A percentile compares a stretch with the other conserved stretches of the same genome.
These are phyloP conservation scores for Cyprinus carpio DNA, from an alignment of 2,113 vertebrate species.

Conservation along the genomic window DNA sequence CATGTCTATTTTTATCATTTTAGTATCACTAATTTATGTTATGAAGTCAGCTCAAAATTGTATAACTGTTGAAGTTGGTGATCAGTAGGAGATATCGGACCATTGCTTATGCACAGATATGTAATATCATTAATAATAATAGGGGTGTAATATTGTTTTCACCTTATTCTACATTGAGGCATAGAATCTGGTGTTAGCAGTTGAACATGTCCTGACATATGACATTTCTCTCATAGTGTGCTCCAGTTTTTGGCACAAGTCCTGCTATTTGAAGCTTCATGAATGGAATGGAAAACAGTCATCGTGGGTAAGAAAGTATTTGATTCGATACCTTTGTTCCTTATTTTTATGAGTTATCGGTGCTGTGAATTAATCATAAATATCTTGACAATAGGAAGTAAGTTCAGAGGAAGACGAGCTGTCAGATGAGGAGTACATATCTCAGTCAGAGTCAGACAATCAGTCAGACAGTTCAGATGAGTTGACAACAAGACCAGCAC, in stretches of 20 bases:
- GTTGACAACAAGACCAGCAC: background rate
- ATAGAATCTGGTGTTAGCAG: background rate
- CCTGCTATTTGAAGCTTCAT: slow-evolving; percentile 22
- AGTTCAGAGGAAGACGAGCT: slow-evolving; percentile 32
- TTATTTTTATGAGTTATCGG: background rate
- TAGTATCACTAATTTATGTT: background rate
- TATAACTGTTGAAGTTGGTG: background rate
- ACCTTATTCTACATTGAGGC: background rate
- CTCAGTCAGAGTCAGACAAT: slow-evolving; percentile 35
- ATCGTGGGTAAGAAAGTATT: background rate
- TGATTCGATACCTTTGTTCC: background rate
- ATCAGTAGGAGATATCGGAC: background rate
- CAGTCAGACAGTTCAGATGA: slow-evolving; percentile 29
- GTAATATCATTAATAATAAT: background rate
- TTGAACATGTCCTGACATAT: background rate
- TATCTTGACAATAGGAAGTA: slow-evolving; percentile 42
- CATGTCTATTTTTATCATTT: background rate
- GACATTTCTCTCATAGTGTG: slow-evolving; percentile 30
- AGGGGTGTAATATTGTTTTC: background rate
- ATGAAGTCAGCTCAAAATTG: background rate
- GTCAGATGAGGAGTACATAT: slow-evolving; percentile 51
- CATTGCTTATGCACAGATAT: background rate
- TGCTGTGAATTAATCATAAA: background rate
- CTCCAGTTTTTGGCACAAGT: slow-evolving; percentile 46
- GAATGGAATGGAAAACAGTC: background rate